Percentiles rank a stretch among this genome's conserved stretches.
phyloP scores from a whole-genome alignment of 92 coral and sea anemone species.

The Pocillopora meandrina region DNA sequence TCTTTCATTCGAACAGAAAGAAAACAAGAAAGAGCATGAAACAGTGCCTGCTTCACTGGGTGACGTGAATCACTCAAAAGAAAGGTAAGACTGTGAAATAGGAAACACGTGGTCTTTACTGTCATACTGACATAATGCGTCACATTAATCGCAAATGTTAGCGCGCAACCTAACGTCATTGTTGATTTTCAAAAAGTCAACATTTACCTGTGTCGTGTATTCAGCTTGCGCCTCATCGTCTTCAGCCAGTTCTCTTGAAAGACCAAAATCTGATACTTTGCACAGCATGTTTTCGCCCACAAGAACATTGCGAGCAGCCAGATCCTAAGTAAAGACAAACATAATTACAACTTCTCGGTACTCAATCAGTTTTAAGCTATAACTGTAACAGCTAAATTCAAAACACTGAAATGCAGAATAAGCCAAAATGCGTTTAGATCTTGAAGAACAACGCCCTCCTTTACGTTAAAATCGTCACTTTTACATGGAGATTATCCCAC shows the following conservation, averaged over 20 bases:
- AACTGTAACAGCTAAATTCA: neutral
- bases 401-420: neutral
- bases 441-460: too few species aligned
- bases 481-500: too few species aligned
- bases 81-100: too few species aligned
- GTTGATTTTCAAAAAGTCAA: neutral
- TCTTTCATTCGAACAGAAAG: neutral
- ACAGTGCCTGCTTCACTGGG: neutral
- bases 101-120: too few species aligned
- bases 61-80: neutral
- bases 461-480: too few species aligned
- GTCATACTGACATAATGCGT: too few species aligned
- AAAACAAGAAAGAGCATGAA: neutral
- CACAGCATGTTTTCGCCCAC: constrained; percentile 59
- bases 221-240: constrained; percentile 19
- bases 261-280: constrained; percentile 77
- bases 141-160: too few species aligned
- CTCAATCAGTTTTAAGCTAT: neutral
- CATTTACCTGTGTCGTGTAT: constrained; percentile 22
- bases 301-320: constrained; percentile 78
- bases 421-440: too few species aligned
- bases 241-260: constrained; percentile 62
- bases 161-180: neutral
- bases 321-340: constrained; percentile 51
- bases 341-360: neutral